Base-by-base conservation (phyloP, 2,113 vertebrate genomes). In the Proteles cristata region DNA sequence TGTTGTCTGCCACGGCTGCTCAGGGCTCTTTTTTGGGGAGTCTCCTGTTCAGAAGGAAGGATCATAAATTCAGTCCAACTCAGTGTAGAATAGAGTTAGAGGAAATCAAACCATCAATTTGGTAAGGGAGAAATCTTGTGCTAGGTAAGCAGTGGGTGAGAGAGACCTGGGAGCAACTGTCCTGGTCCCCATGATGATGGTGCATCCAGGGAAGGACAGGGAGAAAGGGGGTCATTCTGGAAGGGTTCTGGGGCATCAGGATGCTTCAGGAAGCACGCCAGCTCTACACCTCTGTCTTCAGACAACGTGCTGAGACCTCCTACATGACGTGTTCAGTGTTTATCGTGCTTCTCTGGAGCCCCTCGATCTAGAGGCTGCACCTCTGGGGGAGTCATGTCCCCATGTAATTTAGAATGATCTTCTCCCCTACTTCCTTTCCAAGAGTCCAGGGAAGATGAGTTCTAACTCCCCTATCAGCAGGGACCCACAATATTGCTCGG, bases 151-250 rank as follows among this genome's bases (percentile, higher is more conserved):
- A 83, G 50, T 45, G 53, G 85, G 96, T 63, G 90, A 79, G 94
- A 73, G 61, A 84, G 69, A 84, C 95, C 97, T 96, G 97, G 96
- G 97, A 96, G 96, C 76, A 97, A 10, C 79, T 69, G 71, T 94
- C 68, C 33, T 76, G 26, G 96, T 98, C 97, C 93, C 98, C 92
- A 95, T 97, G 96, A 98, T 95, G 96, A 98, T 93, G 15, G 71
- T 95, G 96, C 93, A 96, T 93, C 97, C 96, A 97, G 97, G 95
- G 96, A 97, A 97, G 93, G 94, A 84, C 93, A 97, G 43, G 95
- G 93, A 93, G 88, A 96, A 96, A 90, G 93, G 97, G 97, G 98
- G 94, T 93, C 23, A 14, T 33, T 16, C 4, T 11, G 66, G 73
- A 68, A 93, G 94, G 58, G 63, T 58, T 73, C 66, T 68, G 26